A percentile compares a stretch with the other conserved stretches of the same genome.
Evolutionary conservation across 1,140 invertebrate species (phyloP).

Genomic region (Zaprionus taronus): DNA sequence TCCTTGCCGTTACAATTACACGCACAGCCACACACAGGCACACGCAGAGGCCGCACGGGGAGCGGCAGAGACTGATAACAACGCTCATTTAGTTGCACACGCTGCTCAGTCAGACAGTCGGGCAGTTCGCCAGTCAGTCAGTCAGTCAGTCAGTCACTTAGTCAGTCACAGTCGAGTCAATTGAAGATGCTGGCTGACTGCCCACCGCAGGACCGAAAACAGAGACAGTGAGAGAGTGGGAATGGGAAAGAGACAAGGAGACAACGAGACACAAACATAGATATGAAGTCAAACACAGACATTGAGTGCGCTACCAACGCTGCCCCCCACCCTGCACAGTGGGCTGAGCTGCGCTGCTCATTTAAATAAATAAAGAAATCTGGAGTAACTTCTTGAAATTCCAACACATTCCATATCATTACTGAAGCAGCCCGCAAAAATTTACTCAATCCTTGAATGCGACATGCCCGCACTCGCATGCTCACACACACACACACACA

Average conservation of each 20-base stretch:
- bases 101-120: slow-evolving; percentile 54
- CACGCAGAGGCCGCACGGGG: slow-evolving; percentile 37
- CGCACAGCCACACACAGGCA: slow-evolving; percentile 67
- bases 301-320: background rate
- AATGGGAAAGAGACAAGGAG: background rate
- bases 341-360: slow-evolving; percentile 70
- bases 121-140: slow-evolving; percentile 49
- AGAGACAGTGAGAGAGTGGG: slow-evolving; percentile 15
- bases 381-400: slow-evolving; percentile 83
- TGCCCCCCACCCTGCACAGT: background rate
- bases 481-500: slow-evolving; percentile 21
- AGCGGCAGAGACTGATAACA: slow-evolving; percentile 67
- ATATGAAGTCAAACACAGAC: slow-evolving; percentile 40
- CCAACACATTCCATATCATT: slow-evolving; percentile 84
- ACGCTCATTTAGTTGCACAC: slow-evolving; percentile 73
- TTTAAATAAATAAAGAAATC: slow-evolving; percentile 84
- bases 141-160: slow-evolving; percentile 49
- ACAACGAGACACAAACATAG: slow-evolving; percentile 23
- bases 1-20: slow-evolving; percentile 71
- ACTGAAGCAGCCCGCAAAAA: slow-evolving; percentile 81
- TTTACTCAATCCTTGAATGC: slow-evolving; percentile 81
- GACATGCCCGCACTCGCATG: slow-evolving; percentile 49
- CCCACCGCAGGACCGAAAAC: slow-evolving; percentile 47
- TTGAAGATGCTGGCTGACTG: slow-evolving; percentile 73
- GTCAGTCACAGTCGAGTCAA: slow-evolving; percentile 57